A percentile compares a stretch with the other conserved stretches of the same genome.
Evolutionary conservation across 2,113 vertebrate genomes (phyloP).

Genomic region (Ceratotherium simum): DNA sequence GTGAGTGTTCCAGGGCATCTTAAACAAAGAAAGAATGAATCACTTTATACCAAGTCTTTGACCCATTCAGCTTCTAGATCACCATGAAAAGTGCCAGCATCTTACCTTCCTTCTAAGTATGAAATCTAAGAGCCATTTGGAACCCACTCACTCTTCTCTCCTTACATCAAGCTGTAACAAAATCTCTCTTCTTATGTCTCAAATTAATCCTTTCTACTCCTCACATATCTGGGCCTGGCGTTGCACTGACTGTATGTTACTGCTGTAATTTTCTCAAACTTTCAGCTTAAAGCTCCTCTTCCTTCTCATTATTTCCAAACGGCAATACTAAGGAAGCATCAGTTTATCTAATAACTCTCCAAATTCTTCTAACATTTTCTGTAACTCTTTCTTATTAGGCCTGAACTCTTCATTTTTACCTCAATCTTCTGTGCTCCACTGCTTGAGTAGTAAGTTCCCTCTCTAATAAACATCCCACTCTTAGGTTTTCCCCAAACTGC

Average conservation of each 20-base stretch:
- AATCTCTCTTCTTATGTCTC: conserved; percentile 57
- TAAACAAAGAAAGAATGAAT: conserved; percentile 25
- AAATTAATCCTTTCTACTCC: conserved; percentile 55
- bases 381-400: neutral
- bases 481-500: neutral
- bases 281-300: conserved; percentile 22
- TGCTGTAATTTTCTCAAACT: conserved; percentile 26
- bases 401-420: neutral
- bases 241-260: neutral
- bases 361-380: neutral
- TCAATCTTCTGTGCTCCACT: neutral
- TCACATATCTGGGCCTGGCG: neutral
- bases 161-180: conserved; percentile 66
- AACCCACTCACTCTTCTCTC: conserved; percentile 48
- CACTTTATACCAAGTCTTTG: neutral
- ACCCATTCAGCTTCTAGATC: neutral
- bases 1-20: neutral
- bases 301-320: conserved; percentile 43
- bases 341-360: conserved; percentile 3
- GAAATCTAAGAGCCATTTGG: conserved; percentile 63
- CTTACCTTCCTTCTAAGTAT: conserved; percentile 41
- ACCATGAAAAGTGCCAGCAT: conserved; percentile 16
- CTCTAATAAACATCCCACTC: neutral
- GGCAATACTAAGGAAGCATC: neutral
- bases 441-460: neutral